Percentiles rank a stretch among this genome's conserved stretches.
Evolutionary conservation across 2,888 invertebrate genomes (phyloP).

Genomic region (Orchesella flavescens): DNA sequence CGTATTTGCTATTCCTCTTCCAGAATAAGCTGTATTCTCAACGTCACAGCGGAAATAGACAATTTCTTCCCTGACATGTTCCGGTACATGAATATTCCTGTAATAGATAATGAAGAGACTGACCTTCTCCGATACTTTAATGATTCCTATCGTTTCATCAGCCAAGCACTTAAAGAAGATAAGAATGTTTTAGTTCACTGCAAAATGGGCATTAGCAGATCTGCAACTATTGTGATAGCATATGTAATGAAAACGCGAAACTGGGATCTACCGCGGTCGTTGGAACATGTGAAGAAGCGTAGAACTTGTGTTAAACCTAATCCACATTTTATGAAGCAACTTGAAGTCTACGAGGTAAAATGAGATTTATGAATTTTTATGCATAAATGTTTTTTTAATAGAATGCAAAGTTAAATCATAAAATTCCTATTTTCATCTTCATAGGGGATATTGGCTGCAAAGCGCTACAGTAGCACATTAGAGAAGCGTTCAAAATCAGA

Average conservation of each 20-base stretch:
- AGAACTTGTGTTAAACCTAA: slow-evolving; percentile 97
- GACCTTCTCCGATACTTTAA: slow-evolving; percentile 98
- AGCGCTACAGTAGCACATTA: slow-evolving; percentile 93
- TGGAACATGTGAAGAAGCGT: slow-evolving; percentile 91
- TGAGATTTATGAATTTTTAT: background rate
- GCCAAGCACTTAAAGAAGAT: slow-evolving; percentile 88
- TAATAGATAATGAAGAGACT: slow-evolving; percentile 97
- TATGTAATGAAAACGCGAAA: slow-evolving; percentile 98
- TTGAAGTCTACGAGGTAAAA: slow-evolving; percentile 86
- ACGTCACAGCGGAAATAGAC: slow-evolving; percentile 98
- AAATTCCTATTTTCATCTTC: background rate
- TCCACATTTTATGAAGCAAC: slow-evolving; percentile 92
- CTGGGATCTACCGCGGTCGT: slow-evolving; percentile 92
- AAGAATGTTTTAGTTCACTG: slow-evolving; percentile 98
- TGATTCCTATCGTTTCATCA: slow-evolving; percentile 96
- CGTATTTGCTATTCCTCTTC: slow-evolving; percentile 72
- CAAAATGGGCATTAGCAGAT: slow-evolving; percentile 99
- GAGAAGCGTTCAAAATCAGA: slow-evolving; percentile 88
- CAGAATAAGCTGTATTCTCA: slow-evolving; percentile 96
- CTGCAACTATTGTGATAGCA: slow-evolving; percentile 97
- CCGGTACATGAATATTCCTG: slow-evolving; percentile 95
- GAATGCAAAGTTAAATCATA: background rate
- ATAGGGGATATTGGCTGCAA: slow-evolving; percentile 95
- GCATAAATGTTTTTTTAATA: background rate
- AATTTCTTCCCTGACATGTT: slow-evolving; percentile 99